These are phyloP conservation scores for Danio albolineatus DNA, from an alignment of 2,797 vertebrate genomes.

Conservation along the genomic window DNA sequence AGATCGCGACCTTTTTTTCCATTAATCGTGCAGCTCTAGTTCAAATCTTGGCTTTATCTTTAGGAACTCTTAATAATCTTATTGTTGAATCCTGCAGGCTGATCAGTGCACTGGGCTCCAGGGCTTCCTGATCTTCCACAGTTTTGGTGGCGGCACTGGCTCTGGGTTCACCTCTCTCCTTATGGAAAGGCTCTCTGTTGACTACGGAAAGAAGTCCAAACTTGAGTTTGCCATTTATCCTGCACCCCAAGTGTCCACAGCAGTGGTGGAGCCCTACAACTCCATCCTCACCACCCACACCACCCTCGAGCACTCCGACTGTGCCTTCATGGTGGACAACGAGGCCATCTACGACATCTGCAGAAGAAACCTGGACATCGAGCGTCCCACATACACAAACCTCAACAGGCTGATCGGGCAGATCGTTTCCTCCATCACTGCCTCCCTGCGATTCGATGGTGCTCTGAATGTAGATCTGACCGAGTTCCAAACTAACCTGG, in stretches of 20 bases:
- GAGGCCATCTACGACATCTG: conserved; percentile 87
- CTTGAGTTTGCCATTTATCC: conserved; percentile 80
- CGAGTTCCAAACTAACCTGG: conserved; percentile 82
- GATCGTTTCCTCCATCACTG: conserved; percentile 83
- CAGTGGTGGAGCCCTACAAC: conserved; percentile 85
- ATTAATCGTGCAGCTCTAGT: too few species aligned
- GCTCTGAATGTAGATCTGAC: conserved; percentile 78
- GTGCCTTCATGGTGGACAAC: conserved; percentile 85
- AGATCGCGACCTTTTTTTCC: too few species aligned
- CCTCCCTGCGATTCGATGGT: conserved; percentile 81
- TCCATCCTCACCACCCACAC: conserved; percentile 85
- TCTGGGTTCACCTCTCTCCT: conserved; percentile 86
- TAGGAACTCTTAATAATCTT: not conserved
- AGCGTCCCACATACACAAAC: conserved; percentile 83
- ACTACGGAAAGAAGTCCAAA: conserved; percentile 85
- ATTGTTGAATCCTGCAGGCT: conserved; percentile 65
- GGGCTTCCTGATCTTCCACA: conserved; percentile 82
- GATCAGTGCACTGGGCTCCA: conserved; percentile 86
- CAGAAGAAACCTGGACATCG: conserved; percentile 83
- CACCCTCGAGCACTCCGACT: conserved; percentile 84
- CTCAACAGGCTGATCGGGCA: conserved; percentile 82
- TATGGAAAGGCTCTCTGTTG: conserved; percentile 87
- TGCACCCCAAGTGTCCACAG: conserved; percentile 68
- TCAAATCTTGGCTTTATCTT: not conserved
- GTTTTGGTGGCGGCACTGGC: conserved; percentile 83